Conservation (phyloP, 2,113 vertebrate species). For the Tachycineta bicolor region DNA sequence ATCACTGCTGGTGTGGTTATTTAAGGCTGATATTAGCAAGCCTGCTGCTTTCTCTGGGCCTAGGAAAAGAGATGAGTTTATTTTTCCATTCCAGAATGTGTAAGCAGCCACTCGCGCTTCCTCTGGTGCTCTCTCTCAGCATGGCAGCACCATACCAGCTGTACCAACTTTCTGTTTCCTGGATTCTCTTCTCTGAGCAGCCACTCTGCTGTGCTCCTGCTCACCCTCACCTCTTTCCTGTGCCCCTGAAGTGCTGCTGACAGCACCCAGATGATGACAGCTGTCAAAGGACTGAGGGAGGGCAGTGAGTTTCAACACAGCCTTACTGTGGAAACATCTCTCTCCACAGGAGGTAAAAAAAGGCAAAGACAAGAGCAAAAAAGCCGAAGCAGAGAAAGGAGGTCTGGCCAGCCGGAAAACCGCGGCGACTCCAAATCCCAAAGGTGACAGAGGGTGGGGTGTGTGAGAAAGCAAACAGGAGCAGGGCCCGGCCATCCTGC, state of each 20-base stretch:
- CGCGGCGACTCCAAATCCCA: not conserved
- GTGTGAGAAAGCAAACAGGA: not conserved
- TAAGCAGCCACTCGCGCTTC: not conserved
- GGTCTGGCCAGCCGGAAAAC: not conserved
- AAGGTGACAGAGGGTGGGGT: conserved; percentile 52
- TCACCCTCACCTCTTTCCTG: not conserved
- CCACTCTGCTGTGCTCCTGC: not conserved
- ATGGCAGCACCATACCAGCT: not conserved
- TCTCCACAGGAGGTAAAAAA: conserved; percentile 68
- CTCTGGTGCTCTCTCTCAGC: not conserved
- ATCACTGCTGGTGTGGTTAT: rapidly evolving
- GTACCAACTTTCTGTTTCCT: not conserved
- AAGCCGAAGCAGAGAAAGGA: conserved; percentile 40
- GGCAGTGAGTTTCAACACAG: not conserved
- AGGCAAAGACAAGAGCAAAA: conserved; percentile 67
- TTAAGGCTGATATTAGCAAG: not conserved
- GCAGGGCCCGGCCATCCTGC: not conserved
- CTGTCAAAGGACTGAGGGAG: not conserved
- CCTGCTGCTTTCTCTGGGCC: not conserved
- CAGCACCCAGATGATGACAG: not conserved
- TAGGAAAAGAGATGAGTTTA: not conserved
- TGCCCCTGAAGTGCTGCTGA: not conserved
- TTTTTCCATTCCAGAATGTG: not conserved
- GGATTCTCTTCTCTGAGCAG: not conserved
- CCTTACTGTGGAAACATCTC: not conserved